A percentile compares a stretch with the other conserved stretches of the same genome.
These are phyloP conservation scores for Dysmachus trigonus DNA, from an alignment of 2,888 invertebrate genomes.

Conservation along the genomic window DNA sequence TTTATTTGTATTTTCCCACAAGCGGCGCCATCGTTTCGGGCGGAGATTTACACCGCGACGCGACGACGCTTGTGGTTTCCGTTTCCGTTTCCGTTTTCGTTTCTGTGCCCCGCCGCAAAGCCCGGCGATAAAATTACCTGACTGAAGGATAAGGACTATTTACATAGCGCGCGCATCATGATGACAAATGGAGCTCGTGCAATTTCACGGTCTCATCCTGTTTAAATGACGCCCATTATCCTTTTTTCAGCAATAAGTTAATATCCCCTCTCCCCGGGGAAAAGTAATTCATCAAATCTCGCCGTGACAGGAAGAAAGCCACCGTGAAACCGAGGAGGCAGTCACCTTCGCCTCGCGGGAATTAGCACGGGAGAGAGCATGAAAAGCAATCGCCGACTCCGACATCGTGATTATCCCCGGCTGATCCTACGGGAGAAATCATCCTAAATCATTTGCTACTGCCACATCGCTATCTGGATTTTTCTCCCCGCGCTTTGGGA, in stretches of 20 bases:
- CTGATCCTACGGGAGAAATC: conserved; percentile 36
- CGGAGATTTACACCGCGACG: neutral
- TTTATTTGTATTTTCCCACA: neutral
- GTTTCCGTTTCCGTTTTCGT: no score
- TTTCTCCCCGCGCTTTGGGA: neutral
- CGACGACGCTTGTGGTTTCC: neutral
- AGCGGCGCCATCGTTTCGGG: neutral
- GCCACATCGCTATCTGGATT: conserved; percentile 14
- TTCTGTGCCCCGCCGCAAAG: no score
- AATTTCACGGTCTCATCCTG: conserved; percentile 31
- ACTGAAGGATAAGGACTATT: neutral
- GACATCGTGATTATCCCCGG: conserved; percentile 34
- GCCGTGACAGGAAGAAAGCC: neutral
- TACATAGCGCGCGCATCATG: neutral
- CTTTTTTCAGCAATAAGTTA: conserved; percentile 29
- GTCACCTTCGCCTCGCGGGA: conserved; percentile 14
- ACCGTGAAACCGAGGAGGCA: neutral
- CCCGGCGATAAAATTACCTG: neutral
- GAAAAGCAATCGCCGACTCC: conserved; percentile 36
- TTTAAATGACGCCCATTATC: conserved; percentile 13
- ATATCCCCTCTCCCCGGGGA: conserved; percentile 19
- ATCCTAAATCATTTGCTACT: conserved; percentile 30
- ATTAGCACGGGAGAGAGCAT: conserved; percentile 10
- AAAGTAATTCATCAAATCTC: conserved; percentile 40
- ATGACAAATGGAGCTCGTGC: conserved; percentile 7